Base-by-base conservation (phyloP, 2,888 invertebrate genomes). In the Acleris cristana region DNA sequence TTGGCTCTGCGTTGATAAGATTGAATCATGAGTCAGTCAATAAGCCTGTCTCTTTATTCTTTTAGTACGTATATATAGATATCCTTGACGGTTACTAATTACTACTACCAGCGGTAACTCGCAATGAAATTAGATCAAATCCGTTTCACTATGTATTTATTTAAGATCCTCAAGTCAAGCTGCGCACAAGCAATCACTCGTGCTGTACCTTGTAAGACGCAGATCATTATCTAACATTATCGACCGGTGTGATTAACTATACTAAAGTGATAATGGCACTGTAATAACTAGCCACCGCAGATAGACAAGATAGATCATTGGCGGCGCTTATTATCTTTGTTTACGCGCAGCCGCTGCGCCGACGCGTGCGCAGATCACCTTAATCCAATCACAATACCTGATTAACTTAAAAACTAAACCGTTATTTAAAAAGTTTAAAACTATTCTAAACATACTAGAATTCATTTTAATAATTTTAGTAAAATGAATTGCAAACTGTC, bases 181-280 rank as follows among this genome's bases (percentile, higher is more conserved):
- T 40, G 14, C 40, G 85, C 81, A 83, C 84, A 81, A 77, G 76
- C 86, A 85, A 85, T 85, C 86, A 86, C 83, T 82, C 79, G 53
- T 67, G n/a, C 21, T 26, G 83, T 79, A 79, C 84, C 83, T 79
- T 79, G 76, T 77, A 77, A 80, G 76, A 79, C 80, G 76, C 71
- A 81, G 86, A 86, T 87, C 80, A 84, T 85, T 87, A 89, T 87
- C 86, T 79, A 81, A 85, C 78, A 87, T 83, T 86, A 86, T 85
- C 82, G 81, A 84, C 79, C 78, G 81, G 79, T 81, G 79, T 86
- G 85, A 89, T 89, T 88, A 85, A 87, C 83, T 84, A 79, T 82
- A 86, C 80, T 85, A 85, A 88, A 86, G 86, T 85, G 85, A 86
- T 89, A 89, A 89, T 88, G 80, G 83, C 79, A 75, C 77, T 74